Evolutionary conservation across 2,113 vertebrate genomes (phyloP).

Genomic region (Capreolus pygargus): DNA sequence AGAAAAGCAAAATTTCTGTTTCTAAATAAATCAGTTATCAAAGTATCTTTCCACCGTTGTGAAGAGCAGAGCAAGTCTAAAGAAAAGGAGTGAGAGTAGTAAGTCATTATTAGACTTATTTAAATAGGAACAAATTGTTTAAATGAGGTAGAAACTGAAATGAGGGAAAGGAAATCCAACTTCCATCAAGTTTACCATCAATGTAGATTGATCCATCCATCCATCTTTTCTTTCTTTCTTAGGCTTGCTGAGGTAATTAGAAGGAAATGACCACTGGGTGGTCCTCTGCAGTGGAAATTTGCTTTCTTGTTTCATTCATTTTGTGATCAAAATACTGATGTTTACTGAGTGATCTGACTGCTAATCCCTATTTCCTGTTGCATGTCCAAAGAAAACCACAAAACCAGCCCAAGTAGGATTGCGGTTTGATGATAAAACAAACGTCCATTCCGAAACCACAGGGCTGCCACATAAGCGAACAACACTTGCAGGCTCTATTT

Average conservation of each 20-base stretch:
- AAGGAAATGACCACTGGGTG: neutral
- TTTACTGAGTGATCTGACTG: slow-evolving; percentile 1
- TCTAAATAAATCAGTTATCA: neutral
- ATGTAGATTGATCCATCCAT: neutral
- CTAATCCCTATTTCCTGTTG: slow-evolving; percentile 16
- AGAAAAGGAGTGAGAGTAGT: neutral
- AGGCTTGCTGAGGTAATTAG: neutral
- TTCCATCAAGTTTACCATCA: neutral
- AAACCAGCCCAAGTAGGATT: slow-evolving; percentile 25
- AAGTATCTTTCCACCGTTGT: neutral
- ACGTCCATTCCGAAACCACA: slow-evolving; percentile 36
- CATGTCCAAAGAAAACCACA: slow-evolving; percentile 42
- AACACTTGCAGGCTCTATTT: neutral
- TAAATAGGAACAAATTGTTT: slow-evolving; percentile 11
- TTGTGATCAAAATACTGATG: neutral
- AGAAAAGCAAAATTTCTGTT: slow-evolving; percentile 18
- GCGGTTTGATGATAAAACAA: slow-evolving; percentile 39
- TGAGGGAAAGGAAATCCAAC: neutral
- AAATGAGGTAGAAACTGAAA: neutral
- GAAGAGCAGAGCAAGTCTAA: neutral
- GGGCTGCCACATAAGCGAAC: neutral
- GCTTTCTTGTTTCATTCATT: neutral
- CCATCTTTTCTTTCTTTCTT: neutral
- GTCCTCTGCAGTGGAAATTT: neutral
- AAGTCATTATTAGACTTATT: neutral